Evolutionary conservation across 2,113 vertebrate species (phyloP).

Genomic region (Narcine bancroftii): DNA sequence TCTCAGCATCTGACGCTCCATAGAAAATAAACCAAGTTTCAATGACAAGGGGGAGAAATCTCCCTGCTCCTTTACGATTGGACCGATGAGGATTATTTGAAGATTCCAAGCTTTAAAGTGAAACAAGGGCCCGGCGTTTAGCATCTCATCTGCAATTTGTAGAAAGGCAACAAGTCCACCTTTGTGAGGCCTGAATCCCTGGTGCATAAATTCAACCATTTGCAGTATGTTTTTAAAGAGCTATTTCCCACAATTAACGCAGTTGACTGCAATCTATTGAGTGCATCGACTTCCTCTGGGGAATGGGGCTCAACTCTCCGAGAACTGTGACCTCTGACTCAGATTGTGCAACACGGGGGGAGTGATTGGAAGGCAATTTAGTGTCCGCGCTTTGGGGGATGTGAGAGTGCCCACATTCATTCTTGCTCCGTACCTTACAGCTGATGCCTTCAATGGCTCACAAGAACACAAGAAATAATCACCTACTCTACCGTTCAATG

Average conservation of each 20-base stretch:
- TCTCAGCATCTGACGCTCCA: too few relatives aligned
- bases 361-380: not conserved
- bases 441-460: too few relatives aligned
- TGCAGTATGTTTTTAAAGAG: not conserved
- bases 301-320: not conserved
- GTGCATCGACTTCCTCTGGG: not conserved
- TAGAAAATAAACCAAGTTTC: too few relatives aligned
- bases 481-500: too few relatives aligned
- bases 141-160: not conserved
- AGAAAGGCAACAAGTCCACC: not conserved
- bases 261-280: conserved; percentile 15
- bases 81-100: too few relatives aligned
- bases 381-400: not conserved
- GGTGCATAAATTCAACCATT: not conserved
- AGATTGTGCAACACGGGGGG: not conserved
- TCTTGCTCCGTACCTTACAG: not conserved
- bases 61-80: not conserved
- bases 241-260: not conserved
- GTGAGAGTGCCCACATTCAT: not conserved
- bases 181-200: not conserved
- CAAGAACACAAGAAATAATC: too few relatives aligned
- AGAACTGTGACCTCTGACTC: not conserved
- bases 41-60: not conserved
- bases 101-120: too few relatives aligned
- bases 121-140: not conserved